Evolutionary conservation across 37 sponge, comb jelly and placozoan genomes (phyloP).

Genomic region (Axinella damicornis): DNA sequence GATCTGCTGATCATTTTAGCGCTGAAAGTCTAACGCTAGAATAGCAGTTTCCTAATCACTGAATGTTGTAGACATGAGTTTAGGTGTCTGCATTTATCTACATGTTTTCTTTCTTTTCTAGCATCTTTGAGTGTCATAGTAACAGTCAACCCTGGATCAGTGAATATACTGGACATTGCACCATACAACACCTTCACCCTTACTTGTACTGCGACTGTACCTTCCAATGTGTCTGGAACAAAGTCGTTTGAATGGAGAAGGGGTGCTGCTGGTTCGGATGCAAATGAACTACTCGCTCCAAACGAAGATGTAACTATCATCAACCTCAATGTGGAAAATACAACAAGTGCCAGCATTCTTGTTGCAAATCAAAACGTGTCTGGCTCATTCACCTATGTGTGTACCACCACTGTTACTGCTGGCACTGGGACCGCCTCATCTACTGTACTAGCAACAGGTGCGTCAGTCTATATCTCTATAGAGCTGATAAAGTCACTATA

Average conservation of each 20-base stretch:
- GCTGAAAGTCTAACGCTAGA: too few relatives aligned
- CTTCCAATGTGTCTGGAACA: not conserved
- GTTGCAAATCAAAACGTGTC: not conserved
- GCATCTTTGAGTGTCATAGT: too few relatives aligned
- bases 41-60: too few relatives aligned
- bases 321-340: constrained; percentile 3
- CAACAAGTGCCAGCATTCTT: constrained; percentile 25
- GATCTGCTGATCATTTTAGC: too few relatives aligned
- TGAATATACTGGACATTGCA: not conserved
- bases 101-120: too few relatives aligned
- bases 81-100: too few relatives aligned
- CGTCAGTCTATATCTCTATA: too few relatives aligned
- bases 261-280: not conserved
- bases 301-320: not conserved
- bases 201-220: constrained; percentile 11
- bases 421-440: not conserved
- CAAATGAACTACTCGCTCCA: not conserved
- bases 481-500: too few relatives aligned
- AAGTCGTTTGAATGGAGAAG: not conserved
- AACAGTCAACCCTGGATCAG: too few relatives aligned
- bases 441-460: constrained; percentile 1
- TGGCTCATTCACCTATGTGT: constrained; percentile 10
- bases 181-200: constrained; percentile 31
- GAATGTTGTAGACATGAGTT: too few relatives aligned
- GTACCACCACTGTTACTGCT: constrained; percentile 3